Percentiles rank a stretch among this genome's conserved stretches.
Conservation (phyloP, 1,140 invertebrate species). For the Gonatopus flavifemur region DNA sequence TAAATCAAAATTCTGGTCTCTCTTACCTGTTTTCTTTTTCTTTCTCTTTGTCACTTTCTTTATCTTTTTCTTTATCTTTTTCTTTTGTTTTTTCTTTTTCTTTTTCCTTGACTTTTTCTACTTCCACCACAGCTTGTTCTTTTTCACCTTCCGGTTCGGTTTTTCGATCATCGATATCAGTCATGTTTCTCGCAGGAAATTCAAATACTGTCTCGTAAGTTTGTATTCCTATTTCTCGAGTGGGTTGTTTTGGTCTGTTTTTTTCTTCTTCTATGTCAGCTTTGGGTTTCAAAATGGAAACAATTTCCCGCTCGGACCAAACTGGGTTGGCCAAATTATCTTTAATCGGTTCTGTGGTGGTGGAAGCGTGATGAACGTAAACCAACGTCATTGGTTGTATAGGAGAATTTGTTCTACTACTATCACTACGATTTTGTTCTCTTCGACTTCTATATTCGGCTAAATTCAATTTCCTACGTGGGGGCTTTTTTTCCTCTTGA, state of each 20-base stretch:
- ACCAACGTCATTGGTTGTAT: constrained; percentile 37
- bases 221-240: constrained; percentile 29
- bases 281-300: constrained; percentile 38
- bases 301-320: constrained; percentile 43
- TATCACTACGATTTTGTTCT: constrained; percentile 44
- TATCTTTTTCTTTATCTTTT: constrained; percentile 9
- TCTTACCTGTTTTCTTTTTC: not conserved
- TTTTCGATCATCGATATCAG: constrained; percentile 9
- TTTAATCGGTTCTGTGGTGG: constrained; percentile 38
- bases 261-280: constrained; percentile 38
- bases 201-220: constrained; percentile 43
- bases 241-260: constrained; percentile 22
- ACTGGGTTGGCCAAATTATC: constrained; percentile 29
- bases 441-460: constrained; percentile 56
- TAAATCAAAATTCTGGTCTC: not conserved
- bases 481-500: constrained; percentile 38
- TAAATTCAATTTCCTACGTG: constrained; percentile 54
- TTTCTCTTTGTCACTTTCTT: not conserved
- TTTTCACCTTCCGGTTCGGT: not conserved
- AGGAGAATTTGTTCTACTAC: constrained; percentile 36
- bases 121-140: not conserved
- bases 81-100: not conserved
- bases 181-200: constrained; percentile 10
- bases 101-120: not conserved
- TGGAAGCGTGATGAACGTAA: constrained; percentile 41